Evolutionary conservation across 2,113 vertebrate genomes (phyloP).

Genomic region (Crotalus viridis): DNA sequence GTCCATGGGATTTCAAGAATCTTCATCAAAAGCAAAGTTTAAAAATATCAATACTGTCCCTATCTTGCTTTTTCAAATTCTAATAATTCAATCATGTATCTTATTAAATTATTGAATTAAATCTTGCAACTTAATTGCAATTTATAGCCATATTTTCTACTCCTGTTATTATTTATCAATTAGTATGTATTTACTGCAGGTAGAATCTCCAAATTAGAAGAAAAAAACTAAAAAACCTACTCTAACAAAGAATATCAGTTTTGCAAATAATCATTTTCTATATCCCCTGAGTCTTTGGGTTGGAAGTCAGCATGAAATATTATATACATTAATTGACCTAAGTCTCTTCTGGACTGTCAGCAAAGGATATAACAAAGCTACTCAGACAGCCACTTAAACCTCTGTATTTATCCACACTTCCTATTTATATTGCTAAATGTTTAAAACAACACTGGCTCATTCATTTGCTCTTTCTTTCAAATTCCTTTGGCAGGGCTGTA

Average conservation of each 20-base stretch:
- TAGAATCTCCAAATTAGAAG: constrained; percentile 4
- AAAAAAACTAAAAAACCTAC: neutral
- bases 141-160: constrained; percentile 30
- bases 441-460: constrained; percentile 77
- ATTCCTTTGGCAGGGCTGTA: constrained; percentile 73
- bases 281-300: constrained; percentile 49
- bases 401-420: constrained; percentile 73
- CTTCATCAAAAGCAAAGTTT: neutral
- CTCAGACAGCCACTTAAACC: constrained; percentile 68
- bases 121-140: neutral
- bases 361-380: constrained; percentile 73
- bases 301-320: constrained; percentile 60
- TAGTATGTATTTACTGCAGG: neutral
- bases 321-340: constrained; percentile 69
- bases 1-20: neutral
- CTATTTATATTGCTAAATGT: constrained; percentile 78
- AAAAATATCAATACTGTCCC: neutral
- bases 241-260: constrained; percentile 32
- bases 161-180: constrained; percentile 22
- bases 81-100: neutral
- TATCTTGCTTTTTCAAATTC: neutral
- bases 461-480: constrained; percentile 72
- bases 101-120: constrained; percentile 15
- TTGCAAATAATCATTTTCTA: constrained; percentile 14
- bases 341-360: constrained; percentile 67